Evolutionary conservation across 2,113 vertebrate species (phyloP).

Genomic region (Arothron firmamentum): DNA sequence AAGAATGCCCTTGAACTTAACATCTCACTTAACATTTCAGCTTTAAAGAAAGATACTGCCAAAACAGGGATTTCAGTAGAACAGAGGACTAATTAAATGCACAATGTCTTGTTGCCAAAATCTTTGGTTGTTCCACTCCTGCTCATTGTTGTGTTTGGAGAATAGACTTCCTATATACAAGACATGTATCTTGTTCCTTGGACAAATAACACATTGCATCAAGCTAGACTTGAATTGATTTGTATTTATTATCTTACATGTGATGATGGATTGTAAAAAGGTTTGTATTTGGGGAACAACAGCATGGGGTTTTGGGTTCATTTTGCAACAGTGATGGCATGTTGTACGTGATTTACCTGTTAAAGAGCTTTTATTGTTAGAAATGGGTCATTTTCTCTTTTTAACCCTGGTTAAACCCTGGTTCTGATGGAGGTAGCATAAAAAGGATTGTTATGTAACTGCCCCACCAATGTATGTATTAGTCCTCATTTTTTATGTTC

Average conservation of each 20-base stretch:
- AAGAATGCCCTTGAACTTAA: neutral
- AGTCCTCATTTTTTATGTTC: constrained; percentile 14
- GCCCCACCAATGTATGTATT: neutral
- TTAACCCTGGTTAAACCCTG: constrained; percentile 2
- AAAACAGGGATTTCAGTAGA: constrained; percentile 5
- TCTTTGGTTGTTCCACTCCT: constrained; percentile 9
- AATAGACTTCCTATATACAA: no score
- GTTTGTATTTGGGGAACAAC: no score
- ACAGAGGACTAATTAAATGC: constrained; percentile 3
- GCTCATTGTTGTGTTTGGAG: constrained; percentile 5
- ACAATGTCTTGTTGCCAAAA: constrained; percentile 3
- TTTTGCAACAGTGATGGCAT: neutral
- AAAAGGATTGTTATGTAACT: constrained; percentile 7
- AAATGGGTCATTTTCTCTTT: constrained; percentile 8
- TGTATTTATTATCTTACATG: no score
- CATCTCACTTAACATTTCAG: neutral
- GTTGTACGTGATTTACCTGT: neutral
- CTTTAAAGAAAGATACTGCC: no score
- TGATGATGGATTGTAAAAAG: no score
- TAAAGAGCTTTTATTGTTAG: neutral
- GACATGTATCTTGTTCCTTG: no score
- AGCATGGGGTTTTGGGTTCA: neutral
- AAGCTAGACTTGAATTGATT: no score
- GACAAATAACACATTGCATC: no score
- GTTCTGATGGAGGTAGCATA: neutral